Evolutionary conservation across 2,113 vertebrate species (phyloP).

Genomic region (Arvicanthis niloticus): DNA sequence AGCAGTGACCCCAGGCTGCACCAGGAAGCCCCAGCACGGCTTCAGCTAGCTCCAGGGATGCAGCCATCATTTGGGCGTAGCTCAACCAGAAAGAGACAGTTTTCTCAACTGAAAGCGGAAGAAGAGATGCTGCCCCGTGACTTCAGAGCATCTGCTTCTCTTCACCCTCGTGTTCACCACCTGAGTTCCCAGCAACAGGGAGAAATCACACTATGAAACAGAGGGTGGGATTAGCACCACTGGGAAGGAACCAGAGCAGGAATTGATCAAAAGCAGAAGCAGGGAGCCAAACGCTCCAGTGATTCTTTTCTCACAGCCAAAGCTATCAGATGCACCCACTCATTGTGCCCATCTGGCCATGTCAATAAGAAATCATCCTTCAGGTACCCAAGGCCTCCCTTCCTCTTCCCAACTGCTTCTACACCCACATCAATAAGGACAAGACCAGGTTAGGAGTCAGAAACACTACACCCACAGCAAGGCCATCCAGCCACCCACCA

Average conservation of each 20-base stretch:
- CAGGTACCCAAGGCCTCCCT: accelerated
- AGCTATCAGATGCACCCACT: accelerated
- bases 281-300: not conserved
- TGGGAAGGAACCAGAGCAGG: accelerated
- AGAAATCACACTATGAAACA: not conserved
- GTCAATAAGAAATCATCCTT: not conserved
- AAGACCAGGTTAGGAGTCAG: accelerated
- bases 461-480: not conserved
- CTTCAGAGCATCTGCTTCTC: not conserved
- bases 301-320: not conserved
- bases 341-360: accelerated
- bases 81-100: not conserved
- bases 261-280: not conserved
- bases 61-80: not conserved
- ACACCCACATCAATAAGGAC: not conserved
- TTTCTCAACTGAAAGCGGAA: not conserved
- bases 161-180: not conserved
- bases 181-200: too few relatives aligned
- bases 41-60: not conserved
- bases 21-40: not conserved
- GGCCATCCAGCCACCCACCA: accelerated
- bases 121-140: not conserved
- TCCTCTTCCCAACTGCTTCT: not conserved
- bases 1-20: too few relatives aligned
- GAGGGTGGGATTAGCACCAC: not conserved